Evolutionary conservation across 2,888 invertebrate genomes (phyloP).

Genomic region (Hyppa rectilinea): DNA sequence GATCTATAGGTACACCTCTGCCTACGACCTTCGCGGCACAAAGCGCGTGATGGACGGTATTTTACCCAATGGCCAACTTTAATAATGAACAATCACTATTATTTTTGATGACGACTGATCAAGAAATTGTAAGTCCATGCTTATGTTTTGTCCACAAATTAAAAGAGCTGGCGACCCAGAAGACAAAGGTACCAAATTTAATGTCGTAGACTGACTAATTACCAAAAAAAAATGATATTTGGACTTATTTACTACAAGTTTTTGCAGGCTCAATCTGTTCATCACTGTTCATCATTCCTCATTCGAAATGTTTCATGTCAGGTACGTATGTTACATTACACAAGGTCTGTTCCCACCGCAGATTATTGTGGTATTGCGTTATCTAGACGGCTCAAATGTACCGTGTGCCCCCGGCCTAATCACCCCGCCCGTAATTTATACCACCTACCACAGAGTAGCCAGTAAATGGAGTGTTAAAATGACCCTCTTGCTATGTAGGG

Average conservation of each 20-base stretch:
- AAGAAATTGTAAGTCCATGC: background rate
- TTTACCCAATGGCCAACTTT: too few relatives aligned
- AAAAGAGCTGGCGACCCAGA: background rate
- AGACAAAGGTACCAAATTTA: background rate
- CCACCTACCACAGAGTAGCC: constrained; percentile 9
- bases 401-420: constrained; percentile 53
- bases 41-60: too few relatives aligned
- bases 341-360: constrained; percentile 30
- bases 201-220: background rate
- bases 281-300: constrained; percentile 27
- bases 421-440: constrained; percentile 53
- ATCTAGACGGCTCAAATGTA: constrained; percentile 60
- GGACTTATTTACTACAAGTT: background rate
- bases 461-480: constrained; percentile 10
- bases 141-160: background rate
- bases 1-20: too few relatives aligned
- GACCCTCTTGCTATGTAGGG: too few relatives aligned
- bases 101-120: background rate
- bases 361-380: constrained; percentile 55
- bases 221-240: background rate
- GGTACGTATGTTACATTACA: constrained; percentile 22
- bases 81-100: background rate
- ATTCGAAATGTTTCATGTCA: constrained; percentile 33
- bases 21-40: too few relatives aligned
- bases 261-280: background rate